Conservation (phyloP, 2,113 vertebrate genomes). For the Pachypanchax playfairii region DNA sequence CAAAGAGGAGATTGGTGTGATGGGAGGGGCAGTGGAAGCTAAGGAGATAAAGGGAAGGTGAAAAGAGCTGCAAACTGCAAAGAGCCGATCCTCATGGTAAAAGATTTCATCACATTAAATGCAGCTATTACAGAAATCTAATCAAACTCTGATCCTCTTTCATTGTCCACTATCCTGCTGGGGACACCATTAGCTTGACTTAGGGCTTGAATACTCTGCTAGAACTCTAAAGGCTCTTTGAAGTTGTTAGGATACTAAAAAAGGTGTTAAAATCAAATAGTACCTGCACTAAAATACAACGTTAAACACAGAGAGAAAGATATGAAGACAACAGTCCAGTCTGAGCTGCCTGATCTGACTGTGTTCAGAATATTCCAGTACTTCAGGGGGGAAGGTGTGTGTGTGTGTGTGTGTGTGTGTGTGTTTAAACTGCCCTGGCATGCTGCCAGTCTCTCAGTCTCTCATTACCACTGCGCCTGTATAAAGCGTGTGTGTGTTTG, state of each 20-base stretch:
- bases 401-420: constrained; percentile 25
- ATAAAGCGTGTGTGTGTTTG: constrained; percentile 24
- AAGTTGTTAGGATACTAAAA: not conserved
- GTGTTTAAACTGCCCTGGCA: constrained; percentile 71
- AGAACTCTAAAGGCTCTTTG: no score
- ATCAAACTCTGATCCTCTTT: not conserved
- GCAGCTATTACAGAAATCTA: not conserved
- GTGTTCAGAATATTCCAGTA: constrained; percentile 62
- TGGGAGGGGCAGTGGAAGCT: constrained; percentile 23
- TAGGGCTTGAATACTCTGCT: no score
- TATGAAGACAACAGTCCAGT: constrained; percentile 19
- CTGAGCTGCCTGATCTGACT: constrained; percentile 22
- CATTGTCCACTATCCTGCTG: not conserved
- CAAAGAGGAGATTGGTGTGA: constrained; percentile 60
- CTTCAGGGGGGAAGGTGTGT: constrained; percentile 26
- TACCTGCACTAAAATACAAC: not conserved
- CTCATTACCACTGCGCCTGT: constrained; percentile 68
- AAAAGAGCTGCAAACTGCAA: no score
- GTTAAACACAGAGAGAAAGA: not conserved
- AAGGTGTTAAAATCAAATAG: not conserved
- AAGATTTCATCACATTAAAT: constrained; percentile 30
- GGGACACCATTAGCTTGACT: not conserved
- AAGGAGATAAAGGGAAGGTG: constrained; percentile 20
- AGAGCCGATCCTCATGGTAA: no score
- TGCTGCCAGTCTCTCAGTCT: constrained; percentile 73